Conservation (phyloP, 2,888 invertebrate species). For the Hoplodrina ambigua region DNA sequence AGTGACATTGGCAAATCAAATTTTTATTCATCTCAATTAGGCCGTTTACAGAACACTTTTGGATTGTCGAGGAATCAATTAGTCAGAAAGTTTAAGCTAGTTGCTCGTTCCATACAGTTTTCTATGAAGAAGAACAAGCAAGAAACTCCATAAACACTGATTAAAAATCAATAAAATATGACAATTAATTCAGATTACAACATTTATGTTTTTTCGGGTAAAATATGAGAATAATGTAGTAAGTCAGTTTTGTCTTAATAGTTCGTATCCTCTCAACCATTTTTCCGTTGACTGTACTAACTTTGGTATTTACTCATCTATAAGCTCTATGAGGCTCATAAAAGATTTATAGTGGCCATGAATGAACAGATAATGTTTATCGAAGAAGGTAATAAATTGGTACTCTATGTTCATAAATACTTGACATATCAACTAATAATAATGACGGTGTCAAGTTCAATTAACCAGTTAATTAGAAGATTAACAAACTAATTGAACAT, state of each 20-base stretch:
- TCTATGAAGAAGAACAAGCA: too few species aligned
- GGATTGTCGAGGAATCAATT: too few species aligned
- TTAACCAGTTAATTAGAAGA: slow-evolving; percentile 14
- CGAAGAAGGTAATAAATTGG: slow-evolving; percentile 47
- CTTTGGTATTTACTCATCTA: slow-evolving; percentile 14
- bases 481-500: neutral
- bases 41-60: too few species aligned
- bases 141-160: too few species aligned
- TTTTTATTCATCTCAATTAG: too few species aligned
- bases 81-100: too few species aligned
- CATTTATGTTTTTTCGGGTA: too few species aligned
- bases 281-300: neutral
- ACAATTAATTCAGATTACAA: too few species aligned
- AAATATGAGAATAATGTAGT: too few species aligned
- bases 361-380: slow-evolving; percentile 54
- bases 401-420: slow-evolving; percentile 8
- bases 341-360: slow-evolving; percentile 49
- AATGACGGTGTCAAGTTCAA: slow-evolving; percentile 20
- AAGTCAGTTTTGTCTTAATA: neutral
- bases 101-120: too few species aligned
- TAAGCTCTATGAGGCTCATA: slow-evolving; percentile 33
- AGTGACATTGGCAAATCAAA: too few species aligned
- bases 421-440: slow-evolving; percentile 22
- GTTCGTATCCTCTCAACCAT: neutral
- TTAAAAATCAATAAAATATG: too few species aligned